phyloP scores from a whole-genome alignment of 2,113 vertebrate species.

The Uropsilus gracilis region DNA sequence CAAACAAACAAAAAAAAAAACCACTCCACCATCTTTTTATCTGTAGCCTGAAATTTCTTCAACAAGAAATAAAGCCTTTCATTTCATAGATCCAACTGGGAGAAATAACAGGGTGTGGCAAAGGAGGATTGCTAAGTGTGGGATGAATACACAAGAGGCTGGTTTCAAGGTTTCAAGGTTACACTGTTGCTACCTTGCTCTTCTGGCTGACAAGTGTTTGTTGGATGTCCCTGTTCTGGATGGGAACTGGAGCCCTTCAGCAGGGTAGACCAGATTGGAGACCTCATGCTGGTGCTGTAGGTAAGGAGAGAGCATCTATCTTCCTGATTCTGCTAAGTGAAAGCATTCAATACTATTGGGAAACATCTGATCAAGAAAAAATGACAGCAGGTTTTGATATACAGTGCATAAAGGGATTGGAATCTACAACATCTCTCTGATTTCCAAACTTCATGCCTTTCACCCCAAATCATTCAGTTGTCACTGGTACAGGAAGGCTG shows the following conservation, averaged over 20 bases:
- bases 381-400: neutral
- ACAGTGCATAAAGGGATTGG: rapidly evolving
- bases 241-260: neutral
- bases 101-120: neutral
- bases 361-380: neutral
- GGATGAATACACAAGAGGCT: neutral
- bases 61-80: slow-evolving; percentile 38
- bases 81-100: slow-evolving; percentile 16
- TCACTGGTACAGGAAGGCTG: neutral
- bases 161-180: neutral
- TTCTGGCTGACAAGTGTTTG: neutral
- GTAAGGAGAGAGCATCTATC: neutral
- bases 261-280: neutral
- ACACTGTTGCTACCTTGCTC: neutral
- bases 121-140: neutral
- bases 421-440: neutral
- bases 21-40: neutral
- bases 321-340: neutral
- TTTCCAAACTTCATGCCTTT: neutral
- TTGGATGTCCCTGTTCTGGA: neutral
- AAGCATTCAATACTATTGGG: neutral
- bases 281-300: neutral
- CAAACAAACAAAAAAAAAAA: too few species aligned
- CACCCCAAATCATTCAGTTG: neutral
- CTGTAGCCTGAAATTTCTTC: slow-evolving; percentile 38